Evolutionary conservation across 2,113 vertebrate species (phyloP).

Genomic region (Otocyon megalotis): DNA sequence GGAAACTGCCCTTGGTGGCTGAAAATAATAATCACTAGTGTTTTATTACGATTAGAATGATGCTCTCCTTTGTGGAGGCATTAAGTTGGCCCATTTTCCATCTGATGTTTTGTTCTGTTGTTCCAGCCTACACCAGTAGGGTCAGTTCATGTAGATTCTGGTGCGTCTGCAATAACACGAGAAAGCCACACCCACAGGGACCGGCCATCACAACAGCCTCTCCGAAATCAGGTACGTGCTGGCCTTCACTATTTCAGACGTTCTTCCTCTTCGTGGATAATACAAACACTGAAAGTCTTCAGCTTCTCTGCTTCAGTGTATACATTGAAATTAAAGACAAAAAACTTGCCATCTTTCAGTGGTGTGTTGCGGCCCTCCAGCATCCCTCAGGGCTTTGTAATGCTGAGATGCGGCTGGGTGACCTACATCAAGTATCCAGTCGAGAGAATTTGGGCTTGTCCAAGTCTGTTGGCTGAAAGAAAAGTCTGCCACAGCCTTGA

Average conservation of each 20-base stretch:
- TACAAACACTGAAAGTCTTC: slow-evolving; percentile 17
- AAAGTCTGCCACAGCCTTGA: not conserved
- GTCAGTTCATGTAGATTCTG: slow-evolving; percentile 96
- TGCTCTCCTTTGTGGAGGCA: slow-evolving; percentile 27
- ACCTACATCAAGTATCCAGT: not conserved
- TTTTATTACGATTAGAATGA: slow-evolving; percentile 33
- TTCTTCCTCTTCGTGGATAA: not conserved
- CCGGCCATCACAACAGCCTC: slow-evolving; percentile 93
- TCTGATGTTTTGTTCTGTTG: slow-evolving; percentile 65
- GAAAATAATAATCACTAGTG: not conserved
- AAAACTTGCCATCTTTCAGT: not conserved
- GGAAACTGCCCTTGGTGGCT: not conserved
- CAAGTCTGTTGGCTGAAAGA: not conserved
- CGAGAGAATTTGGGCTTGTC: not conserved
- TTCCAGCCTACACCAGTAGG: slow-evolving; percentile 97
- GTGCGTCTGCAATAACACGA: slow-evolving; percentile 94
- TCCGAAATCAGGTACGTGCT: slow-evolving; percentile 94
- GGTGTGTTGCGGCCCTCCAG: not conserved
- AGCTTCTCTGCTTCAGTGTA: not conserved
- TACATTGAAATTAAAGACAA: not conserved
- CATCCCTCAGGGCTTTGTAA: not conserved
- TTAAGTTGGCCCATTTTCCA: not conserved
- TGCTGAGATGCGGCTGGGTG: not conserved
- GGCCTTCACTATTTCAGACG: not conserved
- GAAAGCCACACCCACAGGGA: slow-evolving; percentile 96